Evolutionary conservation across 2,797 vertebrate species (phyloP), one percentile per base, ranked within the genome.

Genomic region (Eutrigla gurnardus): DNA sequence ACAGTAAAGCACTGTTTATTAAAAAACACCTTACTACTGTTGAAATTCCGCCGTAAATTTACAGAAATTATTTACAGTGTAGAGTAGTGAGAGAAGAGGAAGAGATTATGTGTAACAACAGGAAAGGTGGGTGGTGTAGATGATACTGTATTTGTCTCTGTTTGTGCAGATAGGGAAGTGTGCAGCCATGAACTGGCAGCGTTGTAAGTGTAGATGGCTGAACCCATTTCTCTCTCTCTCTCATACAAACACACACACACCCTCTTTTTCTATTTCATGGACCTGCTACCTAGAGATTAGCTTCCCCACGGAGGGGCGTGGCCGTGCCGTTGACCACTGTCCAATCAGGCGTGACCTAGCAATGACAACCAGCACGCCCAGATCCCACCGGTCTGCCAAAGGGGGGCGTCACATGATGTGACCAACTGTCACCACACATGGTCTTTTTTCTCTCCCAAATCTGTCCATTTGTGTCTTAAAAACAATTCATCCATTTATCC

Each of bases 391-490:
- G 65, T 76, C 84, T 90, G 89, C 91, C 91, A 90, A 86, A 25
- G 25, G 32, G 67, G 82, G 82, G 84, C 68, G 58, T 90, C 89
- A 91, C 89, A 90, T 90, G 92, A 91, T 75, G 80, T 70, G 86
- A 92, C 91, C 91, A 93, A 93, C 93, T 93, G 93, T 92, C 91
- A 87, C 82, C 88, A 85, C 93, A 93, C 91, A 92, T 90, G 91
- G 78, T 88, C 84, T 83, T 79, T 25, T 82, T 78, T 88, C 84
- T 73, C 84, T 73, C 78, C 65, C 58, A 86, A 87, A 90, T 89
- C 88, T 90, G 86, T 80, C 75, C 73, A 37, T 75, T 85, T 81
- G 80, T 81, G 76, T 84, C 63, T n/a, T 5, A 82, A 60, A 69
- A 83, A 80, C 79, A 84, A 81, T 82, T 39, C 70, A 73, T 77